Base-by-base conservation (phyloP, 1,140 invertebrate species). In the Leptonema lineaticorne region DNA sequence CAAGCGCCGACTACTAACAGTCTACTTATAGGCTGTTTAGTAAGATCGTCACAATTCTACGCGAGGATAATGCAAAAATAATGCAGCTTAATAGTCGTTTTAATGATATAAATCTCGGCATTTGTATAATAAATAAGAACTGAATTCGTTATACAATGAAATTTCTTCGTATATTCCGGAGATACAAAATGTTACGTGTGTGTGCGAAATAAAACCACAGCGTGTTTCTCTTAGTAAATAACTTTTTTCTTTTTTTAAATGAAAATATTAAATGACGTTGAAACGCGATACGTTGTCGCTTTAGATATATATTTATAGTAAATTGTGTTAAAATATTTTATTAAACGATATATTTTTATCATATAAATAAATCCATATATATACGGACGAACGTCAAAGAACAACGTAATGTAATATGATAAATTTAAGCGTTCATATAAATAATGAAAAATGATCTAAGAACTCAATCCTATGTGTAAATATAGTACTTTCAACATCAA, bases 11-110 rank as follows among this genome's bases (percentile, higher is more conserved):
- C 46, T 64, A 24, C 62, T 64, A 64, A 64, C 62, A 64, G 45
- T 16, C 62, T 64, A 29, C 62, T 64, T 64, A 64, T 45, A 11
- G 62, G 1, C 62, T 26, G 20, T 66, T 66, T 57, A 58, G 56
- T 29, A 2, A 20, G 18, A 30, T 6, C 48, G 8, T 14, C 14
- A 30, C 33, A 53, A 41, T 22, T 33, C 41, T 22, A 28, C 2
- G 8, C 50, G 30, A 9, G 22, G 48, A 59, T 57, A 62, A 68
- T 18, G 56, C 63, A 57, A 67, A 16, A 33, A n/a, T 59, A 7
- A 46, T 24, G 27, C 9, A 26, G 24, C n/a, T 20, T 1, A 20
- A 18, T 46, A 16, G 5, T 7, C 11, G 46, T 30, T 30, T 16
- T 59, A 48, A 67, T 46, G 53, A 64, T 22, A 26, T 9, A 11